Evolutionary conservation across 2,888 invertebrate species (phyloP), one percentile per base, ranked within the genome.

Genomic region (Norana najaformis): DNA sequence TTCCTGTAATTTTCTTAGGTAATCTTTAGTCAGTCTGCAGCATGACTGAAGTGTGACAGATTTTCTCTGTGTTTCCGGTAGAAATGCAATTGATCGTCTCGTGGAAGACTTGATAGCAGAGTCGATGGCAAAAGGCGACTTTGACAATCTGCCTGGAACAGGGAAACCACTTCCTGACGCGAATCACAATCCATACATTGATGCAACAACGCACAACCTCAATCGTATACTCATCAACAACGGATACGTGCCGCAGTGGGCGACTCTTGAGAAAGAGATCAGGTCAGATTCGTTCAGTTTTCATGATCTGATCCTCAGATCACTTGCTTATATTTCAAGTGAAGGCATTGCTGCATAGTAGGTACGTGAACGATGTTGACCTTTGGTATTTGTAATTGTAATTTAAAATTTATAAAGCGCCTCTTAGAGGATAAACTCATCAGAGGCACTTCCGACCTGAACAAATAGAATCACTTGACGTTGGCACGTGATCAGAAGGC

Each of bases 91-190:
- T 93, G 98, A 98, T 92, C 96, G 98, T 90, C 95, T 98, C 0
- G 98, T 98, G 0, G 98, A 98, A 94, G 98, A 98, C 95, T 95
- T 98, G 91, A 98, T 98, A 92, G 97, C 97, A 93, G 97, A 98
- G 94, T 97, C 98, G 0, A 98, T 98, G 96, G 96, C 97, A 0
- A 97, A 96, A 94, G 98, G 98, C 0, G 97, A 98, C 93, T 98
- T 98, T 95, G 97, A 96, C 92, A 97, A 98, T 95, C 95, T 98
- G 11, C 96, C 96, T 41, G 97, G 98, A 0, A 96, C 96, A 92
- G 98, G 98, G 23, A 97, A 98, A 94, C 98, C 98, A 0, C 95
- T 98, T 90, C 95, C 96, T 30, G 95, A 96, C 88, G 95, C 96
- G 89, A 96, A 96, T 92, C 96, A 96, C 93, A 98, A 97, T 95